Conservation (phyloP, 2,113 vertebrate species). For the Zosterops lateralis region DNA sequence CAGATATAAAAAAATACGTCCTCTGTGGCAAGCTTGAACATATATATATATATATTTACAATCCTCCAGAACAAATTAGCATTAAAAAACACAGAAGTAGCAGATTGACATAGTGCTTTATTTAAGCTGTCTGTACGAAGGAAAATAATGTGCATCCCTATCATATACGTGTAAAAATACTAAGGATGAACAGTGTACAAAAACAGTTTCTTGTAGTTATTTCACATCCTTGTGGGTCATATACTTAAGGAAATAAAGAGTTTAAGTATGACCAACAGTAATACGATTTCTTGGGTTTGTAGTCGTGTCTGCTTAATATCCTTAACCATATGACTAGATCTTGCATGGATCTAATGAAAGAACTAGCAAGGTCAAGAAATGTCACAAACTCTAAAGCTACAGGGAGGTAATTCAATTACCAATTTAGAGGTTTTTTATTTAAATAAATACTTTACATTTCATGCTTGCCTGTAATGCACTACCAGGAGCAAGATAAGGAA, state of each 20-base stretch:
- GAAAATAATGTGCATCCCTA: conserved; percentile 95
- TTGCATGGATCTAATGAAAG: conserved; percentile 81
- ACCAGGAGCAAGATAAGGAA: conserved; percentile 85
- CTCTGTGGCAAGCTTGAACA: conserved; percentile 47
- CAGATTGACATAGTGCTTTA: conserved; percentile 98
- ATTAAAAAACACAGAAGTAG: conserved; percentile 74
- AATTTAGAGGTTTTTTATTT: conserved; percentile 86
- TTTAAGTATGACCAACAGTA: conserved; percentile 81
- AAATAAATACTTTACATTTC: conserved; percentile 97
- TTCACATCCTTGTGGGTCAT: conserved; percentile 87
- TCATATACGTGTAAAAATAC: conserved; percentile 97
- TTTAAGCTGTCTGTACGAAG: conserved; percentile 96
- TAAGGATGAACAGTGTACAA: conserved; percentile 98
- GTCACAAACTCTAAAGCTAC: conserved; percentile 91
- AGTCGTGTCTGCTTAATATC: conserved; percentile 81
- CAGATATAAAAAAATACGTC: conserved; percentile 53
- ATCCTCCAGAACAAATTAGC: conserved; percentile 68
- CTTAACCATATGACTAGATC: conserved; percentile 84
- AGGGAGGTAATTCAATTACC: conserved; percentile 87
- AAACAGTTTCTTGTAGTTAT: conserved; percentile 90
- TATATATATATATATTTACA: conserved; percentile 65
- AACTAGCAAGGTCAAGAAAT: conserved; percentile 87
- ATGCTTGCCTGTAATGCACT: conserved; percentile 94
- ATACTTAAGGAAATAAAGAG: conserved; percentile 81
- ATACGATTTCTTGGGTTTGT: conserved; percentile 79